Evolutionary conservation across 2,113 vertebrate genomes (phyloP).

Genomic region (Tonatia bakeri): DNA sequence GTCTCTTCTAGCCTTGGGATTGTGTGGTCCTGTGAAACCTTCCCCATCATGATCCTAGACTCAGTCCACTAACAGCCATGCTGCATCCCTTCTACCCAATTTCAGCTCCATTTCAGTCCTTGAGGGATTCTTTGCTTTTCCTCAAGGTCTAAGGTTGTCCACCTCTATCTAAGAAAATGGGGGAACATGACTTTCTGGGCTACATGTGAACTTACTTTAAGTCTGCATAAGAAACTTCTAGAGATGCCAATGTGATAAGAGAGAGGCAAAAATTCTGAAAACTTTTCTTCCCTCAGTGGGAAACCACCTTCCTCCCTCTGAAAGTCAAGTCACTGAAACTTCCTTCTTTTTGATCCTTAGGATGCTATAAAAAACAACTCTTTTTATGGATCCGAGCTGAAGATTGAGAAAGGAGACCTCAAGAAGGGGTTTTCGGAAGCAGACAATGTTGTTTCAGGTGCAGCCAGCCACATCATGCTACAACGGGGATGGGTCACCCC

Average conservation of each 20-base stretch:
- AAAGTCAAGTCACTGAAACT: background rate
- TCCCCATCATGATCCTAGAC: background rate
- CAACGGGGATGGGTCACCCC: accelerated
- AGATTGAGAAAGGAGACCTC: slow-evolving; percentile 89
- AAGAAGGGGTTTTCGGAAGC: slow-evolving; percentile 91
- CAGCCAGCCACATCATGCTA: accelerated
- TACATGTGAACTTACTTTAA: background rate
- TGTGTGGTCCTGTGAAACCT: background rate
- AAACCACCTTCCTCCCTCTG: background rate
- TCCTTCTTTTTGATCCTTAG: slow-evolving; percentile 77
- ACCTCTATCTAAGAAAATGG: background rate
- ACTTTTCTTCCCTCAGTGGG: background rate
- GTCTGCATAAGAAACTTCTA: background rate
- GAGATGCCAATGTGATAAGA: background rate
- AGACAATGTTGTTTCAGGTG: slow-evolving; percentile 92
- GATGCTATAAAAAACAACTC: slow-evolving; percentile 92
- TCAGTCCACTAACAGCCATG: background rate
- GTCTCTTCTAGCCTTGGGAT: background rate
- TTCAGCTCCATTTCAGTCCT: background rate
- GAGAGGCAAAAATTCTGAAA: background rate
- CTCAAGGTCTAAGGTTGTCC: background rate
- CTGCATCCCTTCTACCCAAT: background rate
- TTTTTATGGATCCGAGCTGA: slow-evolving; percentile 86
- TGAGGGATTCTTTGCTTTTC: background rate
- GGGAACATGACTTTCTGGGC: background rate